Evolutionary conservation across 2,113 vertebrate genomes (phyloP).

Genomic region (Oxygymnocypris stewartii): DNA sequence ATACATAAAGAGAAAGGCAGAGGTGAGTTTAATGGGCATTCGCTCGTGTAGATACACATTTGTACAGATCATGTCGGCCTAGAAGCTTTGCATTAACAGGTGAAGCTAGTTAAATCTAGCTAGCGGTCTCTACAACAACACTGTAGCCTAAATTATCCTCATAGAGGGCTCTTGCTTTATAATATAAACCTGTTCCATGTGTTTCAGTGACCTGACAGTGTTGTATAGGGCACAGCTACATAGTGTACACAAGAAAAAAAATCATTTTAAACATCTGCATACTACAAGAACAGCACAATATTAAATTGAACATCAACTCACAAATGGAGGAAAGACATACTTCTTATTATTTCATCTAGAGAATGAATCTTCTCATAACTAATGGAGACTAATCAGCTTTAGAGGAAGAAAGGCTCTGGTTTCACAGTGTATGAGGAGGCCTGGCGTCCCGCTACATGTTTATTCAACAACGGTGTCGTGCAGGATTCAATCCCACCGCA

Average conservation of each 20-base stretch:
- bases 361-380: slow-evolving; percentile 43
- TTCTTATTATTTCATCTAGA: slow-evolving; percentile 13
- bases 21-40: slow-evolving; percentile 73
- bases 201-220: slow-evolving; percentile 58
- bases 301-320: slow-evolving; percentile 53
- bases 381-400: slow-evolving; percentile 32
- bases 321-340: slow-evolving; percentile 47
- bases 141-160: slow-evolving; percentile 70
- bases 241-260: slow-evolving; percentile 45
- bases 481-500: not conserved
- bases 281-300: slow-evolving; percentile 56
- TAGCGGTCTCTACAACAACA: slow-evolving; percentile 65
- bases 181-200: slow-evolving; percentile 62
- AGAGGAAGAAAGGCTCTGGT: slow-evolving; percentile 28
- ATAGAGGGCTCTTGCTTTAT: slow-evolving; percentile 69
- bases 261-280: slow-evolving; percentile 36
- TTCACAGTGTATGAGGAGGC: slow-evolving; percentile 46
- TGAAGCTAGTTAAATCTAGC: slow-evolving; percentile 76
- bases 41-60: slow-evolving; percentile 73
- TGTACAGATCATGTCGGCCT: slow-evolving; percentile 63
- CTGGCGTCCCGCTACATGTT: not conserved
- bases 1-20: slow-evolving; percentile 49
- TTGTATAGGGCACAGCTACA: slow-evolving; percentile 53
- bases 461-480: not conserved
- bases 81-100: slow-evolving; percentile 59